A percentile compares a stretch with the other conserved stretches of the same genome.
Conservation (phyloP, 2,888 invertebrate genomes). For the Allolobophora icterica region DNA sequence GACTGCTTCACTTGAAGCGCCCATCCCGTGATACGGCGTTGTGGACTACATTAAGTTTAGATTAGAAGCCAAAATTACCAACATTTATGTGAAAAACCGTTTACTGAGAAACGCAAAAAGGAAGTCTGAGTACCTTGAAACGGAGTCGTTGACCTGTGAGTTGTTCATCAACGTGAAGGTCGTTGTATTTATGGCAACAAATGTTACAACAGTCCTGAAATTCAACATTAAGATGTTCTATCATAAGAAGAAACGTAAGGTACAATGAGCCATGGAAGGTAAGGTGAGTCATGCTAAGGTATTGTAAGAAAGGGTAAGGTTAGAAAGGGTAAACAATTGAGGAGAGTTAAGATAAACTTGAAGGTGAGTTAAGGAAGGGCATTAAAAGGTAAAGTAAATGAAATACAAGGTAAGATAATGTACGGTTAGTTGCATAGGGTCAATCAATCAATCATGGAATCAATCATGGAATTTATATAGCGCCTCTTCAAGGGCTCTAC, state of each 20-base stretch:
- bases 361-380: no score
- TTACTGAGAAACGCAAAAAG: no score
- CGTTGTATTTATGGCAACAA: constrained; percentile 41
- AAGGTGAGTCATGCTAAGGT: neutral
- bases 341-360: neutral
- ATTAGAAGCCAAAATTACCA: no score
- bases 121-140: neutral
- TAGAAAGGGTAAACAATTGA: neutral
- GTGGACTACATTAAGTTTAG: no score
- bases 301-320: neutral
- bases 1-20: no score
- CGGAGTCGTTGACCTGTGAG: neutral
- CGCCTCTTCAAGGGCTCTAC: no score
- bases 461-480: no score
- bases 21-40: no score
- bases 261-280: neutral
- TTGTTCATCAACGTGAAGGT: constrained; percentile 36
- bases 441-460: no score
- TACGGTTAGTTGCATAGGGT: no score
- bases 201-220: constrained; percentile 52
- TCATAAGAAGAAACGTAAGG: neutral
- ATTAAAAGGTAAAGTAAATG: neutral
- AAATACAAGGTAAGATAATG: no score
- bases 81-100: no score
- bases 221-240: neutral